A percentile compares a stretch with the other conserved stretches of the same genome.
phyloP scores from a whole-genome alignment of 2,113 vertebrate species.

The Lophius piscatorius region DNA sequence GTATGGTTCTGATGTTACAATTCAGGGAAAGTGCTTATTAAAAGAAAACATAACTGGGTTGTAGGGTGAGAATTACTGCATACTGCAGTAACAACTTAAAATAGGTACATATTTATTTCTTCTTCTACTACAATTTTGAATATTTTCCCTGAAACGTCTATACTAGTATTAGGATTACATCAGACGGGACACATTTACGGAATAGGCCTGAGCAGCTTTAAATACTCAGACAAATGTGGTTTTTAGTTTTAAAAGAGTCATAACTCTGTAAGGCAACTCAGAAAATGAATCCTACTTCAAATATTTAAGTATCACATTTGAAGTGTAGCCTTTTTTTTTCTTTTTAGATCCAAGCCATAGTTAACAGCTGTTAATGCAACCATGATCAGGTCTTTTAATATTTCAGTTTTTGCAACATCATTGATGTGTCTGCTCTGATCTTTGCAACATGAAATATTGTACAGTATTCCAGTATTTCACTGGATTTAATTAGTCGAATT shows the following conservation, averaged over 20 bases:
- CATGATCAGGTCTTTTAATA: conserved; percentile 5
- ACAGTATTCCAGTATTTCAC: background rate
- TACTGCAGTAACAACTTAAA: background rate
- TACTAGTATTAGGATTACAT: background rate
- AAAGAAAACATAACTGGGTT: conserved; percentile 9
- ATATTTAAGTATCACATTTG: conserved; percentile 8
- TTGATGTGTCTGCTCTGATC: conserved; percentile 1
- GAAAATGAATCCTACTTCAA: conserved; percentile 10
- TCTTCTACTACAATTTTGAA: conserved; percentile 4
- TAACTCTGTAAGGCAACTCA: conserved; percentile 12
- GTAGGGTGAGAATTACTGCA: background rate
- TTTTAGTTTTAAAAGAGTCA: conserved; percentile 7
- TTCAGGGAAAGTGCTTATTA: conserved; percentile 9
- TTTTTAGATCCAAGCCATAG: conserved; percentile 10
- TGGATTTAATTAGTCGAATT: conserved; percentile 4
- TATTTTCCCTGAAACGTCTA: conserved; percentile 14
- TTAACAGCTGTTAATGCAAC: conserved; percentile 1
- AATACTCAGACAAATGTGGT: background rate
- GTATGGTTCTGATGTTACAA: conserved; percentile 15
- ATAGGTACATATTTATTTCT: conserved; percentile 3
- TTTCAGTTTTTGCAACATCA: conserved; percentile 1
- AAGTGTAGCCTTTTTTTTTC: conserved; percentile 6
- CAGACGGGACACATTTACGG: conserved; percentile 2
- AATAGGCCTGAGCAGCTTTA: conserved; percentile 1
- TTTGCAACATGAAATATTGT: background rate